Conservation (phyloP, 2,797 vertebrate species). For the Myotis findleyi region DNA sequence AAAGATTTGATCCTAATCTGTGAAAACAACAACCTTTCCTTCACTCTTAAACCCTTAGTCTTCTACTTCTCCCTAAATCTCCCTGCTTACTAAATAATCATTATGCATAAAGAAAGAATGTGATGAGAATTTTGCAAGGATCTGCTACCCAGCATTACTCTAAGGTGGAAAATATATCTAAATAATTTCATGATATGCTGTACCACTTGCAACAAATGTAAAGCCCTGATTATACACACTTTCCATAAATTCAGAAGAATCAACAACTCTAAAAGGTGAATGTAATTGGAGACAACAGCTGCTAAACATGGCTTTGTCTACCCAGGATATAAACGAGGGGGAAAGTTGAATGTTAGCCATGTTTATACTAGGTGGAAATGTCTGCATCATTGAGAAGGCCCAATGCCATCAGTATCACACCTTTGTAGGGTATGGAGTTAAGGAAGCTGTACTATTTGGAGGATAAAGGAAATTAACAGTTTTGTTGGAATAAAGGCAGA, state of each 20-base stretch:
- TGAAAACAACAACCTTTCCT: conserved; percentile 42
- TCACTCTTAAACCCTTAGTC: conserved; percentile 34
- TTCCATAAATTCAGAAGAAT: conserved; percentile 54
- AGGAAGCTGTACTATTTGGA: background rate
- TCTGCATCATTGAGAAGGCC: background rate
- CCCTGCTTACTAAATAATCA: conserved; percentile 31
- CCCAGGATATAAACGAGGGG: background rate
- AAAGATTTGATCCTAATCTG: conserved; percentile 38
- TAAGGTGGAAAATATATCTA: background rate
- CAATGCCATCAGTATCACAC: background rate
- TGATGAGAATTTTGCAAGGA: conserved; percentile 10
- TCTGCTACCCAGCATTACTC: conserved; percentile 35
- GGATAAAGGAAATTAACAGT: conserved; percentile 19
- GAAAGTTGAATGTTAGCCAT: background rate
- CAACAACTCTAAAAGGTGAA: conserved; percentile 34
- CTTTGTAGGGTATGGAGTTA: background rate
- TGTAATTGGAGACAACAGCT: background rate
- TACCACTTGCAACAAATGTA: background rate
- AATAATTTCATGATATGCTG: conserved; percentile 27
- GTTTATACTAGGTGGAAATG: conserved; percentile 14
- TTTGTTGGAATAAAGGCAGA: conserved; percentile 49
- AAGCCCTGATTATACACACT: conserved; percentile 17
- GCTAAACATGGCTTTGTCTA: conserved; percentile 20
- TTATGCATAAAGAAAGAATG: background rate
- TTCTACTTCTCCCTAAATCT: background rate